Evolutionary conservation across 2,888 invertebrate species (phyloP), one percentile per base, ranked within the genome.

Genomic region (Carcina quercana): DNA sequence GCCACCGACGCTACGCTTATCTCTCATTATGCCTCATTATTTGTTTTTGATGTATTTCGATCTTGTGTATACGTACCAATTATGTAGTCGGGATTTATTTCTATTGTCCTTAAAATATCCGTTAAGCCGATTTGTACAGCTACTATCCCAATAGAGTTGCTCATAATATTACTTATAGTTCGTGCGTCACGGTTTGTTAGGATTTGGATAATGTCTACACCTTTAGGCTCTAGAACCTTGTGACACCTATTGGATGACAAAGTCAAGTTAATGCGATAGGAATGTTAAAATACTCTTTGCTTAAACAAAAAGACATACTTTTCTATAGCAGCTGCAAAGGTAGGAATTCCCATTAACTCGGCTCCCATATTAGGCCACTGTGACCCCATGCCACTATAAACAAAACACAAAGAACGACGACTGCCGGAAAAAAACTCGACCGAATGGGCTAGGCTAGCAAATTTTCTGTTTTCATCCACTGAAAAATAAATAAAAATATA

Each of bases 131-230:
- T 89, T 85, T 88, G 86, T 8, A 86, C 66, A 0, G 92, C 89
- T 8, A 91, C 89, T 40, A 93, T 93, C 13, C 90, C 89, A 13
- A 93, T 88, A 59, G 94, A 93, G 3, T 90, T 88, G 64, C 90
- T 75, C 11, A 91, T 52, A 25, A 89, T 89, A 50, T 89, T 87
- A 30, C 90, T 85, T 51, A 88, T 89, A 17, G 86, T 86, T 2
- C 63, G 68, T 11, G 87, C 85, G 50, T 91, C 88, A n/a, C 73
- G 76, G n/a, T 85, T 82, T 21, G 88, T 87, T 6, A 92, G 59
- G 17, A 92, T 78, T 17, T 87, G 66, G 28, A 88, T 79, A 3
- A 94, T 74, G 59, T 91, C 85, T 2, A 92, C 39, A 1, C 89
- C 90, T 49, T 85, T 86, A 0, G 87, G 79, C 38, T 82, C 65